Evolutionary conservation across 2,113 vertebrate genomes (phyloP).

Genomic region (Poeciliopsis occidentalis): DNA sequence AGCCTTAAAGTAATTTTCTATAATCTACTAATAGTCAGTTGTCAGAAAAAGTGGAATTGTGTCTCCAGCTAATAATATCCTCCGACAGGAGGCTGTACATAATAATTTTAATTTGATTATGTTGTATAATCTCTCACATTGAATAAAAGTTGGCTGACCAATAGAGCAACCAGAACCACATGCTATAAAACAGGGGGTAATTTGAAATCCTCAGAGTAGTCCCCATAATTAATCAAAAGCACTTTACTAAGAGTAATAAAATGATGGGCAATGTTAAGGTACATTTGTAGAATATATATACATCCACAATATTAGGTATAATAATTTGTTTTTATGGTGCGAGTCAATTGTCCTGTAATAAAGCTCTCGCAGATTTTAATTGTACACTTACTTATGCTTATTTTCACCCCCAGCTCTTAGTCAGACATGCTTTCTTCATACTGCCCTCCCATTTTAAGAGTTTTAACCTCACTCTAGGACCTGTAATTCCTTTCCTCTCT

Average conservation of each 20-base stretch:
- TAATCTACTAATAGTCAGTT: too few relatives aligned
- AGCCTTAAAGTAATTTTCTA: too few relatives aligned
- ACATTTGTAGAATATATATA: not conserved
- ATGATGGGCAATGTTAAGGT: not conserved
- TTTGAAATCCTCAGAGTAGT: too few relatives aligned
- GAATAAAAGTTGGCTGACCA: too few relatives aligned
- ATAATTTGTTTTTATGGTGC: not conserved
- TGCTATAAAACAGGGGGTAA: too few relatives aligned
- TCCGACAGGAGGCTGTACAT: too few relatives aligned
- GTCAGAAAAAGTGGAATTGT: too few relatives aligned
- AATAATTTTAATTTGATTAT: too few relatives aligned
- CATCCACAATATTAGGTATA: not conserved
- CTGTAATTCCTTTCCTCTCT: constrained; percentile 25
- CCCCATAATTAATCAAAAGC: not conserved
- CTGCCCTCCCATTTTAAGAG: constrained; percentile 18
- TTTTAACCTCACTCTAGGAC: constrained; percentile 24
- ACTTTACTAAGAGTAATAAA: not conserved
- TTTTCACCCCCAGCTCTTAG: not conserved
- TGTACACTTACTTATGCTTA: not conserved
- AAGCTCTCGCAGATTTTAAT: not conserved
- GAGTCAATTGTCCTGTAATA: not conserved
- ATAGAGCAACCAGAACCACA: too few relatives aligned
- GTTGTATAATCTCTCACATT: too few relatives aligned
- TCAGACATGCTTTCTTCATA: not conserved
- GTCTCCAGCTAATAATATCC: too few relatives aligned